Evolutionary conservation across 1,140 invertebrate species (phyloP).

Genomic region (silkworm (Bombyx mori)): DNA sequence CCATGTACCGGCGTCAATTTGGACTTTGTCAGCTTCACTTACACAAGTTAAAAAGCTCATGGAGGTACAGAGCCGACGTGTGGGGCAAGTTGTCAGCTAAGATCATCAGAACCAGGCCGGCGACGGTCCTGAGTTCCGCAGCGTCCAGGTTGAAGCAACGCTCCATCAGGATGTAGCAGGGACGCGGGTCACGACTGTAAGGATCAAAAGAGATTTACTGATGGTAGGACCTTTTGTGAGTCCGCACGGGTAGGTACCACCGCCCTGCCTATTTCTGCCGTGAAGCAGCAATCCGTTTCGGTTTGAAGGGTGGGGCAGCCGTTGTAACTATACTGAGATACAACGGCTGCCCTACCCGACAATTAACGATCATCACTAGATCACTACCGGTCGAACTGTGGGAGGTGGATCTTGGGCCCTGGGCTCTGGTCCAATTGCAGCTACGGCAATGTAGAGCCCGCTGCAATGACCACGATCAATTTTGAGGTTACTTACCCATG

Average conservation of each 20-base stretch:
- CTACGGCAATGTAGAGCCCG: no score
- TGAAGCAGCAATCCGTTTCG: no score
- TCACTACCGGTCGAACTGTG: background rate
- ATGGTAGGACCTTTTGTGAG: background rate
- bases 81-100: constrained; percentile 35
- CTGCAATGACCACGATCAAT: no score
- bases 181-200: constrained; percentile 41
- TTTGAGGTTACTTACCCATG: constrained; percentile 29
- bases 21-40: constrained; percentile 1
- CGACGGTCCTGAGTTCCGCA: constrained; percentile 25
- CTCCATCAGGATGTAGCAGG: constrained; percentile 44
- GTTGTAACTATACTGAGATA: no score
- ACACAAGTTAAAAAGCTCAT: constrained; percentile 50
- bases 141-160: constrained; percentile 37
- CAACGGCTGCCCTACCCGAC: no score
- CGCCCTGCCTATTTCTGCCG: no score
- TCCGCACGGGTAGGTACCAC: no score
- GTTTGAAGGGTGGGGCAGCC: no score
- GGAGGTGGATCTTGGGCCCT: background rate
- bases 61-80: constrained; percentile 42
- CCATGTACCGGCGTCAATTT: no score
- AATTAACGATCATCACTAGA: background rate
- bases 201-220: background rate
- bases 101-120: constrained; percentile 33
- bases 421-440: no score